Conservation (phyloP, 2,113 vertebrate species). For the Atrichornis clamosus region DNA sequence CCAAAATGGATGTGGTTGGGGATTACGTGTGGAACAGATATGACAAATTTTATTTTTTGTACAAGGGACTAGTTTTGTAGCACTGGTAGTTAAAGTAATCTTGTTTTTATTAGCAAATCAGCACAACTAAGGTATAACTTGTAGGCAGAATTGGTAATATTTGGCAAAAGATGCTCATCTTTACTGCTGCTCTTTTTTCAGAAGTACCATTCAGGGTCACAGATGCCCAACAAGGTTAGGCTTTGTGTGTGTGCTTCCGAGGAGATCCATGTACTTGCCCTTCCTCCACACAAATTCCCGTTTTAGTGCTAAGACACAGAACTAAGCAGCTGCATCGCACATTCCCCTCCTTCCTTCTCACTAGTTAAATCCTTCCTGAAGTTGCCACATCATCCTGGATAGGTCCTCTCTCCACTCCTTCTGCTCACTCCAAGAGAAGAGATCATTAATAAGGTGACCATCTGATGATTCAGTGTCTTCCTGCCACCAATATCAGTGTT, state of each 20-base stretch:
- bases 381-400: not conserved
- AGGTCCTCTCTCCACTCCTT: not conserved
- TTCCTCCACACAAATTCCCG: not conserved
- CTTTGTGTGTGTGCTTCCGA: not conserved
- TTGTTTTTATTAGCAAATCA: not conserved
- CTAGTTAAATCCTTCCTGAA: not conserved
- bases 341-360: not conserved
- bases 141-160: not conserved
- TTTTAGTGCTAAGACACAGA: not conserved
- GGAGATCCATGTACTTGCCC: not conserved
- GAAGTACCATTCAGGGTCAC: not conserved
- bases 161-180: not conserved
- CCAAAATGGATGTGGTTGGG: not conserved
- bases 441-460: not conserved
- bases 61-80: not conserved
- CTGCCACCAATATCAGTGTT: rapidly evolving
- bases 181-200: not conserved
- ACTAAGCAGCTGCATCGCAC: not conserved
- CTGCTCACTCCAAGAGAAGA: not conserved
- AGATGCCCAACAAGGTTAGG: not conserved
- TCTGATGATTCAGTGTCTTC: not conserved
- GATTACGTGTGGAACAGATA: not conserved
- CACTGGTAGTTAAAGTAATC: not conserved
- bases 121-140: not conserved
- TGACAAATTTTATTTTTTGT: not conserved